These are phyloP conservation scores for Agrotis exclamationis DNA, from an alignment of 2,888 invertebrate species.

Conservation along the genomic window DNA sequence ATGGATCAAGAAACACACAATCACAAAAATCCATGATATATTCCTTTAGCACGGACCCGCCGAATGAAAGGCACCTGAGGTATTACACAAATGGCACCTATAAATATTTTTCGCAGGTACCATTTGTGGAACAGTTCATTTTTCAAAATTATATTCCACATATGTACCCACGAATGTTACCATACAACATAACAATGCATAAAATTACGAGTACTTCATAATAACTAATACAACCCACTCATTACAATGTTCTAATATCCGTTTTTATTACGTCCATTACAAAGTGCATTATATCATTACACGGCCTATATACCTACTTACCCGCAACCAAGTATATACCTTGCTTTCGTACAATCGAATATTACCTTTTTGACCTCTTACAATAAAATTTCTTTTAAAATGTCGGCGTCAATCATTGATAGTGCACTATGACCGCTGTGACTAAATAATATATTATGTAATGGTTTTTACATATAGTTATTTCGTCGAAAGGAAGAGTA, in stretches of 20 bases:
- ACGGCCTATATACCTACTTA: conserved; percentile 57
- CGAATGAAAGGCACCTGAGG: no score
- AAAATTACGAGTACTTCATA: conserved; percentile 8
- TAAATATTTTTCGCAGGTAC: no score
- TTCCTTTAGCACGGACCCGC: no score
- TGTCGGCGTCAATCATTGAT: conserved; percentile 70
- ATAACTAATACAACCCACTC: conserved; percentile 16
- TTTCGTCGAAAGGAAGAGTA: neutral
- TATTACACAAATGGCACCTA: no score
- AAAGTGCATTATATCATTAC: conserved; percentile 54
- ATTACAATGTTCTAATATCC: conserved; percentile 36
- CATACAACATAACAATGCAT: neutral
- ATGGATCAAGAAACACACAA: neutral
- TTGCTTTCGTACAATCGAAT: conserved; percentile 38
- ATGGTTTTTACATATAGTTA: neutral
- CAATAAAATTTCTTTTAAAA: conserved; percentile 65
- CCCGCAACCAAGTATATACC: conserved; percentile 17
- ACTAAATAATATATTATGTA: conserved; percentile 12
- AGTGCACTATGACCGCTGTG: conserved; percentile 26
- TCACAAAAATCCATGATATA: conserved; percentile 7
- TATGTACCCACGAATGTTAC: no score
- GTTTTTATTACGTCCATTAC: conserved; percentile 42
- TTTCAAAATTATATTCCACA: no score
- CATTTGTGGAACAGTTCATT: no score
- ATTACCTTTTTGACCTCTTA: conserved; percentile 63